Evolutionary conservation across 1,140 invertebrate species (phyloP), one percentile per base, ranked within the genome.

Genomic region (Agrypnia vestita): DNA sequence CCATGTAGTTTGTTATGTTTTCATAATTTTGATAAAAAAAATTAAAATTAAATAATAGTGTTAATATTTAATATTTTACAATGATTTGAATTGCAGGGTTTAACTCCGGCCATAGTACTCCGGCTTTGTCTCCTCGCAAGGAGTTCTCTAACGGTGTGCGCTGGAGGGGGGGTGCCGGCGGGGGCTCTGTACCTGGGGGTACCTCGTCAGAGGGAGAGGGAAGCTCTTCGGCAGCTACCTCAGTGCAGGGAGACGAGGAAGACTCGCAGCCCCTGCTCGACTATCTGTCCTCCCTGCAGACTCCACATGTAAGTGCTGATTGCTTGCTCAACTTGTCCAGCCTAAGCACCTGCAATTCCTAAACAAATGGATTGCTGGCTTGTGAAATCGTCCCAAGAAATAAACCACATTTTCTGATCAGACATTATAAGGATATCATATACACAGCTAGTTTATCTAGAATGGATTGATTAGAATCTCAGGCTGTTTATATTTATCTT

Each of bases 121-220:
- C 90, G 13, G 91, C 91, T 35, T 84, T 90, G 21, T 91, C 91
- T 17, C 91, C 91, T 62, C 89, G 91, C 46, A 93, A 93, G 84
- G 90, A 91, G 81, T 80, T 86, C 73, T 81, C 90, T 44, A 91
- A 91, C 84, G 90, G 89, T 9, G 80, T 86, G 53, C 88, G 87
- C 78, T 86, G 89, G 17, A 86, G 87, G 0, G 86, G 86, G 61
- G 86, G 87, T 25, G 84, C 85, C 25, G 76, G 75, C 46, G 91
- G 92, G 3, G 91, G 92, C 3, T 92, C 91, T 19, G 91, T 90
- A 53, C 92, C 91, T 35, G 92, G 91, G n/a, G 93, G 91, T 84
- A 91, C 90, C 3, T 91, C 90, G 3, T 94, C 93, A 53, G 94
- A 94, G 85, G 93, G 93, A 21, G 93, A 94, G 80, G 93, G 94